Evolutionary conservation across 2,888 invertebrate species (phyloP).

Genomic region (Venusia cambrica): DNA sequence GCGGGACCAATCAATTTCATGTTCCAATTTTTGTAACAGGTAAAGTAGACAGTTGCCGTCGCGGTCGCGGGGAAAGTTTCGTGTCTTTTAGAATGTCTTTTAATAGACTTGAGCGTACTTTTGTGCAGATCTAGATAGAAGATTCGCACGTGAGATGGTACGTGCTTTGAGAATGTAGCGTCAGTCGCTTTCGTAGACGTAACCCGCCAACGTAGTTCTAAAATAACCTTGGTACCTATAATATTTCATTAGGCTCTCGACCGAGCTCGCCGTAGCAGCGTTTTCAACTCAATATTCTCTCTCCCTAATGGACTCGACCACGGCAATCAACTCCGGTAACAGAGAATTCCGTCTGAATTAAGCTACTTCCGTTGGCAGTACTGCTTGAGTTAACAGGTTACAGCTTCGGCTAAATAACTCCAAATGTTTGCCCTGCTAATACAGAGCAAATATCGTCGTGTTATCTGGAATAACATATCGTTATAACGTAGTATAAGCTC

Average conservation of each 20-base stretch:
- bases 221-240: conserved; percentile 66
- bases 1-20: conserved; percentile 23
- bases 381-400: neutral
- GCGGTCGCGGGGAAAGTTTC: conserved; percentile 1
- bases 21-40: conserved; percentile 24
- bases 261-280: conserved; percentile 34
- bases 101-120: conserved; percentile 7
- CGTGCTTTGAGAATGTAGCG: conserved; percentile 34
- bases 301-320: conserved; percentile 18
- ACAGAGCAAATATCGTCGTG: conserved; percentile 35
- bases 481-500: conserved; percentile 30
- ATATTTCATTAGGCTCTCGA: conserved; percentile 58
- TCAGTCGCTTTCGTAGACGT: conserved; percentile 55
- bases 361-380: conserved; percentile 22
- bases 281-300: conserved; percentile 22
- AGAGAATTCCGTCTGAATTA: conserved; percentile 20
- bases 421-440: conserved; percentile 31
- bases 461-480: conserved; percentile 43
- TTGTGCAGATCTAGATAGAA: conserved; percentile 11
- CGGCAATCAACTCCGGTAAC: conserved; percentile 4
- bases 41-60: neutral
- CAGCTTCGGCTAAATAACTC: conserved; percentile 7
- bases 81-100: conserved; percentile 2
- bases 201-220: conserved; percentile 65
- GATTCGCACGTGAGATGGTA: conserved; percentile 44